A percentile compares a stretch with the other conserved stretches of the same genome.
phyloP scores from a whole-genome alignment of 2,888 invertebrate genomes.

The Chloromyia formosa region DNA sequence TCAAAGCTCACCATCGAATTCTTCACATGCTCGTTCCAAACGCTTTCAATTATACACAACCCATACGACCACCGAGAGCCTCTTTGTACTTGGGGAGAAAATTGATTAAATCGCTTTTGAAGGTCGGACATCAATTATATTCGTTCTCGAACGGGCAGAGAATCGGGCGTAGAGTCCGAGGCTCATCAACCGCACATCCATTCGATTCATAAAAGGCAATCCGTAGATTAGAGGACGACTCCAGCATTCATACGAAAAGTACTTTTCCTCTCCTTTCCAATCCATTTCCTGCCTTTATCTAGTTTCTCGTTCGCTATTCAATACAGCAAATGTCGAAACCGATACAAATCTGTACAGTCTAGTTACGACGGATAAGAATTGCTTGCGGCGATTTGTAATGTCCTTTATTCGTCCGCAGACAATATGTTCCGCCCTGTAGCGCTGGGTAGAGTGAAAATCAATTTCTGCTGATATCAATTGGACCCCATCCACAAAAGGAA shows the following conservation, averaged over 20 bases:
- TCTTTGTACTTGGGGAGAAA: constrained; percentile 9
- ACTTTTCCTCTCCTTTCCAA: constrained; percentile 5
- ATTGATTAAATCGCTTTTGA: constrained; percentile 24
- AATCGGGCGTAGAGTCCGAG: not conserved
- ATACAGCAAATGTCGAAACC: not conserved
- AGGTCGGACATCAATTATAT: constrained; percentile 28
- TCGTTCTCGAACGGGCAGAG: not conserved
- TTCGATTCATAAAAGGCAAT: constrained; percentile 26
- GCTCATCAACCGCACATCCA: not conserved
- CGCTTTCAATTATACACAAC: constrained; percentile 8
- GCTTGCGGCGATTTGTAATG: constrained; percentile 29
- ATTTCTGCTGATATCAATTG: constrained; percentile 36
- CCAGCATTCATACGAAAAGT: not conserved
- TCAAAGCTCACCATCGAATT: no score
- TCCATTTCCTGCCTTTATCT: not conserved
- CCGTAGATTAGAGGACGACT: constrained; percentile 15
- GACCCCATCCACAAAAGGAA: constrained; percentile 31
- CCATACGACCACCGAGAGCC: not conserved
- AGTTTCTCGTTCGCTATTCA: not conserved
- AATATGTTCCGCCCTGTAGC: not conserved
- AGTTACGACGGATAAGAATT: constrained; percentile 33
- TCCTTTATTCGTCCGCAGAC: not conserved
- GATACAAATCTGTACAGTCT: constrained; percentile 33
- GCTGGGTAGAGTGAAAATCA: constrained; percentile 11
- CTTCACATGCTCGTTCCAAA: not conserved